These are phyloP conservation scores for Noctilio leporinus DNA, from an alignment of 2,113 vertebrate species.

Conservation along the genomic window DNA sequence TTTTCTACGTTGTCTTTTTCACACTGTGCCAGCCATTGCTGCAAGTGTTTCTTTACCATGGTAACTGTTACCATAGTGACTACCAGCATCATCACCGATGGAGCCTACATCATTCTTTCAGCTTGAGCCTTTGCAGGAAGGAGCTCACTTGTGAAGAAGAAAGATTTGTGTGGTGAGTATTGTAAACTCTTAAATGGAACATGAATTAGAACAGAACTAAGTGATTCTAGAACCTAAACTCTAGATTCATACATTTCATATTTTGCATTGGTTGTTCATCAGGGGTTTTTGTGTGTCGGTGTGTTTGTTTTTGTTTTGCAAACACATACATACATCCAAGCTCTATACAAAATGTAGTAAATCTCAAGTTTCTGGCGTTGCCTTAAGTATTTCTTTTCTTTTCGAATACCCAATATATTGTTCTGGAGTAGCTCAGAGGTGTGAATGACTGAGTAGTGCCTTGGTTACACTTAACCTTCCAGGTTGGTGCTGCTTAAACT, in stretches of 20 bases:
- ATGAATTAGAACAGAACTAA: neutral
- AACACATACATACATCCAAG: neutral
- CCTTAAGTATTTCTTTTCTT: neutral
- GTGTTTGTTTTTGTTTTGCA: neutral
- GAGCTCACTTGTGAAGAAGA: neutral
- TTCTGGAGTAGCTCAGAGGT: neutral
- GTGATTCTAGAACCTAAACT: neutral
- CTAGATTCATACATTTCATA: neutral
- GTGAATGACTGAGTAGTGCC: neutral
- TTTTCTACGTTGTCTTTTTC: neutral
- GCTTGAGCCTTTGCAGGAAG: neutral
- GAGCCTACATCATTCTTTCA: neutral
- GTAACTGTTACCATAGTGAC: slow-evolving; percentile 30
- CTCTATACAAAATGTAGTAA: neutral
- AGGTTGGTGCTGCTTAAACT: neutral
- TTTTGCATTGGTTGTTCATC: neutral
- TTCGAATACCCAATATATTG: neutral
- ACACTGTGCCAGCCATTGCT: neutral
- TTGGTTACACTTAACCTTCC: neutral
- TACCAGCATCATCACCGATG: neutral
- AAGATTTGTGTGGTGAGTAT: neutral
- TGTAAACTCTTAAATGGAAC: neutral
- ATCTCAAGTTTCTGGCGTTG: neutral
- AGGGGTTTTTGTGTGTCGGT: neutral
- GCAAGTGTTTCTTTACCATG: neutral